A percentile compares a stretch with the other conserved stretches of the same genome.
These are phyloP conservation scores for Drosophila neocordata DNA, from an alignment of 1,140 invertebrate species.

Conservation along the genomic window DNA sequence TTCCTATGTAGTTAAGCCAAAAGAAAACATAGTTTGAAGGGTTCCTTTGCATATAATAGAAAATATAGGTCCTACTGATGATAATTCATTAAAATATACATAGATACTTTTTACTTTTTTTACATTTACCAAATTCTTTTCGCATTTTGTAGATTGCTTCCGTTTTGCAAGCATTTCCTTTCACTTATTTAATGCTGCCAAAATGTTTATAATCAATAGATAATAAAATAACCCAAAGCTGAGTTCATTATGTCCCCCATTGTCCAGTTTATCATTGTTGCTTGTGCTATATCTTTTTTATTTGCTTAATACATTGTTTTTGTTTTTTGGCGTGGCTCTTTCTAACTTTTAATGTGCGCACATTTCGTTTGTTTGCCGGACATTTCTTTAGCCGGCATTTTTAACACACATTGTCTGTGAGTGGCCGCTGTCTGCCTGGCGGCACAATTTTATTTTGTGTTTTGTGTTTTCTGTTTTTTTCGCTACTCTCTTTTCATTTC, in stretches of 20 bases:
- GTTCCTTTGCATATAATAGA: no score
- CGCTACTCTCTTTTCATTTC: constrained; percentile 45
- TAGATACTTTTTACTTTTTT: no score
- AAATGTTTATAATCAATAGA: constrained; percentile 39
- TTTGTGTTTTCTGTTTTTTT: background rate
- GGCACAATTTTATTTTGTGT: constrained; percentile 39
- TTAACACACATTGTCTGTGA: constrained; percentile 50
- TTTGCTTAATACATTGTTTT: constrained; percentile 2
- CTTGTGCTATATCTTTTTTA: background rate
- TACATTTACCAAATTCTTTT: background rate
- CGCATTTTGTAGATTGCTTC: background rate
- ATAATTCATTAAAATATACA: no score
- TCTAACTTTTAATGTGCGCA: constrained; percentile 47
- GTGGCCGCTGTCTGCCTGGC: constrained; percentile 20
- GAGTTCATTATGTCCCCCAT: constrained; percentile 50
- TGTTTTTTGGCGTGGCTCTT: constrained; percentile 36
- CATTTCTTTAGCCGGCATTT: constrained; percentile 57
- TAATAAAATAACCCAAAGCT: constrained; percentile 44
- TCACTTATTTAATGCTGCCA: constrained; percentile 35
- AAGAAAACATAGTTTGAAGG: no score
- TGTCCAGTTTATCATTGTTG: constrained; percentile 29
- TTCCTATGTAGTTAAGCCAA: no score
- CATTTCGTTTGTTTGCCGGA: constrained; percentile 45
- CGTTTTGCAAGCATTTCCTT: constrained; percentile 30
- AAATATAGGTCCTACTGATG: no score